Evolutionary conservation across 2,797 vertebrate species (phyloP).

Genomic region (Arremon aurantiirostris): DNA sequence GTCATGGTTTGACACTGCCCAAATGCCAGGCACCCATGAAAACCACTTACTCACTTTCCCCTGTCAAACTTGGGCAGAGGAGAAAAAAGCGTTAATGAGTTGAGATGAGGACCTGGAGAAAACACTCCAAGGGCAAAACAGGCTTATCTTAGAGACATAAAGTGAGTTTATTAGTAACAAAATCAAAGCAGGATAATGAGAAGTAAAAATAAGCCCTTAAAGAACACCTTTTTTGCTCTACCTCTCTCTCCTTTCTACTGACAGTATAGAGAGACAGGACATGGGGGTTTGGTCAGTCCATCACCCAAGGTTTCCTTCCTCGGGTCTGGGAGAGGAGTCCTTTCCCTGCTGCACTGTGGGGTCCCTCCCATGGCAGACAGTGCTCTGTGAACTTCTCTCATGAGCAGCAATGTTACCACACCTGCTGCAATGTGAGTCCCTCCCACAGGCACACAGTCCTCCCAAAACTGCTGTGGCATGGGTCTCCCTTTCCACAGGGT

Average conservation of each 20-base stretch:
- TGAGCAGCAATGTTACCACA: fast-evolving
- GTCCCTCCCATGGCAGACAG: fast-evolving
- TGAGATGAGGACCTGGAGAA: background rate
- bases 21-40: background rate
- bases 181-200: background rate
- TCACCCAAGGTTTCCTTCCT: fast-evolving
- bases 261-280: fast-evolving
- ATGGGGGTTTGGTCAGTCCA: background rate
- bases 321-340: background rate
- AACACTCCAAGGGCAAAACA: background rate
- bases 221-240: fast-evolving
- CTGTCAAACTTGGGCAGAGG: too few relatives aligned
- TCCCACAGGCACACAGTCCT: fast-evolving
- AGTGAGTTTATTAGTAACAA: background rate
- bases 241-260: fast-evolving
- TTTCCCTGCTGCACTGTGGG: fast-evolving
- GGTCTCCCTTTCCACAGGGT: fast-evolving
- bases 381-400: fast-evolving
- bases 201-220: background rate
- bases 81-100: background rate
- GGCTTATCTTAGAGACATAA: background rate
- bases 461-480: fast-evolving
- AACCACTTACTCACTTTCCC: fast-evolving
- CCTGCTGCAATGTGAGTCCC: fast-evolving
- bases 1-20: background rate